Percentiles rank a stretch among this genome's conserved stretches.
These are phyloP conservation scores for Muscidifurax raptorellus DNA, from an alignment of 1,140 invertebrate species.

Conservation along the genomic window DNA sequence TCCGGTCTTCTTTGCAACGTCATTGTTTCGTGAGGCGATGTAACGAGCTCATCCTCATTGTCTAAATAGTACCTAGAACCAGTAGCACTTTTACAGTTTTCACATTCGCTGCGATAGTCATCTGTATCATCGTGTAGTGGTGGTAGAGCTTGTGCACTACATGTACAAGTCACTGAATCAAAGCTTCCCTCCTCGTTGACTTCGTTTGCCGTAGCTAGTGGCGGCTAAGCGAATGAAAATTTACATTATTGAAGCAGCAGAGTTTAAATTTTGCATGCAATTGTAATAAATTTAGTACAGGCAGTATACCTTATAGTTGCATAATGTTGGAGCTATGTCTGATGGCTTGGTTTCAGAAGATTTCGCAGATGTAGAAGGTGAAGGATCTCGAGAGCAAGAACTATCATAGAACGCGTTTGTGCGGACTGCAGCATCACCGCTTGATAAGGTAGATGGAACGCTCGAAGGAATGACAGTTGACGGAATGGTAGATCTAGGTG, in stretches of 20 bases:
- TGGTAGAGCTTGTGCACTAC: slow-evolving; percentile 71
- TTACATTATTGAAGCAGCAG: not conserved
- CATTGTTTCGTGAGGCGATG: slow-evolving; percentile 81
- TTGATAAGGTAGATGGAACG: slow-evolving; percentile 58
- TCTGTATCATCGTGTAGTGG: slow-evolving; percentile 79
- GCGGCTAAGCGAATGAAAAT: slow-evolving; percentile 61
- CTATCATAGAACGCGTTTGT: slow-evolving; percentile 43
- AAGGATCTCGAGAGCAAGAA: not conserved
- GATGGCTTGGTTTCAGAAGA: not conserved
- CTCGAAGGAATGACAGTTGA: slow-evolving; percentile 55
- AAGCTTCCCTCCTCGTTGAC: slow-evolving; percentile 73
- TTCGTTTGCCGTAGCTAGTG: slow-evolving; percentile 67
- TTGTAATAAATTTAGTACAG: not conserved
- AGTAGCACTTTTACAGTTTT: slow-evolving; percentile 86
- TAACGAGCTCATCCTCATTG: slow-evolving; percentile 77
- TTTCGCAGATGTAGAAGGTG: slow-evolving; percentile 11
- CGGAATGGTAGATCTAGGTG: slow-evolving; percentile 52
- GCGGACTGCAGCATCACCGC: slow-evolving; percentile 54
- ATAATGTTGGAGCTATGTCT: slow-evolving; percentile 24
- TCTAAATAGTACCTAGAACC: slow-evolving; percentile 81
- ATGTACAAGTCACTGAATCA: slow-evolving; percentile 73
- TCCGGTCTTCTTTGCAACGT: slow-evolving; percentile 81
- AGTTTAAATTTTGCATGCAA: not conserved
- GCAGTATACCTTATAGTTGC: slow-evolving; percentile 55
- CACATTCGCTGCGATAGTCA: slow-evolving; percentile 87